Evolutionary conservation across 2,888 invertebrate genomes (phyloP), one percentile per base, ranked within the genome.

Genomic region (Trissolcus japonicus): DNA sequence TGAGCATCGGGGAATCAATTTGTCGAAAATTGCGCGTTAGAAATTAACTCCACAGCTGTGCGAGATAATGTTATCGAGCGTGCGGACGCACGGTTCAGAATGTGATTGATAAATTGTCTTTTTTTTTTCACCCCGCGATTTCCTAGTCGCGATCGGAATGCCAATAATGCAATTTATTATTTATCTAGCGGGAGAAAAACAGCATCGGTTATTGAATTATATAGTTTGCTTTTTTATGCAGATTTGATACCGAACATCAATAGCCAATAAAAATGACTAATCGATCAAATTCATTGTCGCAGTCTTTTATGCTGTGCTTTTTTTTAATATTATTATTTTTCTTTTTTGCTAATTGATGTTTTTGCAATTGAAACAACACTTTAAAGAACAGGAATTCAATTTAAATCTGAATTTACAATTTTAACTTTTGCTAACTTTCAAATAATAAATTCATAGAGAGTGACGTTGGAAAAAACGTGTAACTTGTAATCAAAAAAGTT

Each of bases 1-100:
- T n/a, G 56, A 51, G 48, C 62, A 62, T 67, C 67, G 57, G 57
- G 57, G 62, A 61, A 74, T 74, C 67, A 74, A 74, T 74, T 74
- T 60, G 46, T 21, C 25, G 41, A 66, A 66, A 73, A 73, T 73
- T 55, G 50, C 59, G 55, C 41, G 35, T 60, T 57, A 9, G 13
- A 40, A 60, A 66, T 46, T 6, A 35, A 59, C 14, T 65, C 57
- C n/a, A 46, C 7, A 46, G 29, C 21, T 43, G 19, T 2, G 16
- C 13, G 54, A 21, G 69, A 71, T 71, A 63, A 57, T 57, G 72
- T 72, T 72, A 63, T 65, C 63, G 35, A 35, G 35, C 11, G 35
- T 35, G 35, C 6, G 35, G 21, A n/a, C 13, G 66, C 51, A 29
- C 11, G 40, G 9, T 7, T 7, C 6, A 43, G 51, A 62, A 56